A percentile compares a stretch with the other conserved stretches of the same genome.
These are phyloP conservation scores for Micromesistius poutassou DNA, from an alignment of 2,797 vertebrate species.

Conservation along the genomic window DNA sequence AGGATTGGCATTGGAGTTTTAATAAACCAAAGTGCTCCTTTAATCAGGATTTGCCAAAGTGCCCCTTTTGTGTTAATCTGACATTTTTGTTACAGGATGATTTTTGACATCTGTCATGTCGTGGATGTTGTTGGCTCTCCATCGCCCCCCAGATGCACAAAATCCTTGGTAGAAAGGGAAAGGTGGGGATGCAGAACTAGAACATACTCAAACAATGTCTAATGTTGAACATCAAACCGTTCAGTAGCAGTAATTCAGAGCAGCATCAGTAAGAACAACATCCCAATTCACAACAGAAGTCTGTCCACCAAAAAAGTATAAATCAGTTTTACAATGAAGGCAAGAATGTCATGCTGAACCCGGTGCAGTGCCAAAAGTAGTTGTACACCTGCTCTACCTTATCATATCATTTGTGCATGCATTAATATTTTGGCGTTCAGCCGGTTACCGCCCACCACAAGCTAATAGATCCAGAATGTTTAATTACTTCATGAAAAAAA, in stretches of 20 bases:
- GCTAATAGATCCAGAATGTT: constrained; percentile 67
- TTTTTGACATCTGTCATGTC: constrained; percentile 78
- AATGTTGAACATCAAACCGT: too few relatives aligned
- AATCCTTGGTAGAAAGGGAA: too few relatives aligned
- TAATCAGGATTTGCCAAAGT: constrained; percentile 82
- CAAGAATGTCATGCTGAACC: not conserved
- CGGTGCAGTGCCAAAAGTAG: too few relatives aligned
- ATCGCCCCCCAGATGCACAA: constrained; percentile 16
- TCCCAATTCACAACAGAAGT: too few relatives aligned
- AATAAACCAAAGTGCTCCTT: constrained; percentile 82
- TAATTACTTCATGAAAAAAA: constrained; percentile 68
- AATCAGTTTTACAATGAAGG: not conserved
- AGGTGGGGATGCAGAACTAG: not conserved
- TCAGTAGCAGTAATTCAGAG: too few relatives aligned
- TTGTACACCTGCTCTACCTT: not conserved
- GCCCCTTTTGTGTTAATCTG: constrained; percentile 80
- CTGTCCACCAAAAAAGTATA: not conserved
- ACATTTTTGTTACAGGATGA: constrained; percentile 76
- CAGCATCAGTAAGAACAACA: not conserved
- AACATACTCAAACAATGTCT: not conserved
- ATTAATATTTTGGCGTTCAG: not conserved
- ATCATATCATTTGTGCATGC: not conserved
- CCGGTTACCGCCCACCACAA: constrained; percentile 33
- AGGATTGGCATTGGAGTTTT: constrained; percentile 70
- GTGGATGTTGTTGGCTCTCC: constrained; percentile 58